These are phyloP conservation scores for Podarcis cretensis DNA, from an alignment of 2,113 vertebrate genomes.

Conservation along the genomic window DNA sequence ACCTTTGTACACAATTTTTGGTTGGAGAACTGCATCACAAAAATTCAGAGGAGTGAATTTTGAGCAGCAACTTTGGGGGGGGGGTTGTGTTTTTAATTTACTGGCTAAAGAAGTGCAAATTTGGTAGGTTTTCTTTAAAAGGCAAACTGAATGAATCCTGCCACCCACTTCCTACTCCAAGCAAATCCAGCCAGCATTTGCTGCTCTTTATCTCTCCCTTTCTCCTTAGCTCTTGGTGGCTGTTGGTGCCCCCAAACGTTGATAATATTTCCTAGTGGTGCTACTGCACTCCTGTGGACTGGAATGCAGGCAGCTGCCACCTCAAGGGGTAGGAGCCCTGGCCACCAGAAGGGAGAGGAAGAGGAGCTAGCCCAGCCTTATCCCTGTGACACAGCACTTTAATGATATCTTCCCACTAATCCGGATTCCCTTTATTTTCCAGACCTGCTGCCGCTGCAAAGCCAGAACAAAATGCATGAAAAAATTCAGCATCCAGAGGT, in stretches of 20 bases:
- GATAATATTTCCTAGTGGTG: neutral
- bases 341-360: too few species aligned
- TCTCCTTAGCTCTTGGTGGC: neutral
- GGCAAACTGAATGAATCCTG: too few species aligned
- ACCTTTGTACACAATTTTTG: neutral
- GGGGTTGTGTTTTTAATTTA: neutral
- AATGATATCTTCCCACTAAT: neutral
- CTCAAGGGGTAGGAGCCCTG: neutral
- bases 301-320: neutral
- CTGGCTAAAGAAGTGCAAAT: neutral
- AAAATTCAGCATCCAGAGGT: slow-evolving; percentile 96
- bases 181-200: too few species aligned
- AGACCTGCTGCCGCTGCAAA: slow-evolving; percentile 94
- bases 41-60: neutral
- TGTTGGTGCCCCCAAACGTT: neutral
- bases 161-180: neutral
- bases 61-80: neutral
- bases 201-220: neutral
- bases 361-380: neutral
- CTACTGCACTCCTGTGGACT: neutral
- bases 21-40: neutral
- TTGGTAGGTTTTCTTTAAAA: neutral
- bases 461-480: slow-evolving; percentile 91
- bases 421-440: slow-evolving; percentile 9
- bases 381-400: neutral